Base-by-base conservation (phyloP, 2,797 vertebrate species). In the Zenarchopterus dispar region DNA sequence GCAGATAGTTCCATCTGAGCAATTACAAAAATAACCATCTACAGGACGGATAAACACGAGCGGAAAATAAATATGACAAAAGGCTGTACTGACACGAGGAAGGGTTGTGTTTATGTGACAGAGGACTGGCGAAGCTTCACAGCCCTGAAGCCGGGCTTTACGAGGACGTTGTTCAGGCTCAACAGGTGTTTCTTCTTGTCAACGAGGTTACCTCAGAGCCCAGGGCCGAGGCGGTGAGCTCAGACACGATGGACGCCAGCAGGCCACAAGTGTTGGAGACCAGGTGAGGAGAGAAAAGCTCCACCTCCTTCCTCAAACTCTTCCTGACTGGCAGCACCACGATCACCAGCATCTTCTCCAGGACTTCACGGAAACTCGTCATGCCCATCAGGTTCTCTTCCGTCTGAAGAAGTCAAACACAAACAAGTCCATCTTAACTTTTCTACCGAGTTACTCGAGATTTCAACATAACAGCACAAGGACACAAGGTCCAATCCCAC, bases 331-430 rank as follows among this genome's bases (percentile, higher is more conserved):
- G 98, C 22, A 99, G 91, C 56, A 99, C 96, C 70, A 99, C 97
- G 68, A 99, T 99, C 66, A 99, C 96, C 73, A 99, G 84, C 98
- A 99, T 99, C 84, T 98, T 99, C 84, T 99, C 97, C 66, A 99
- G 84, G 9, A 99, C 98, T 82, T 99, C 98, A 2, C 97, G 94
- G 82, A 99, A 99, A 82, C 97, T 98, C 16, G 97, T 97, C 95
- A 99, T 97, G 11, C 97, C 97, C 71, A 98, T 98, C 69, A 98
- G 92, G 75, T 97, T 99, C 88, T 99, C 98, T 81, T 99, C 97
- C 1, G 94, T 98, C 98, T 99, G 59, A 10, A 10, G 2, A 9
- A 21, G 15, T 2, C 10, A 19, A 53, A 61, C 15, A 63, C 4
- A 46, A 36, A 28, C n/a, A 41, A 10, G 1, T 6, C 6, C 1